A percentile compares a stretch with the other conserved stretches of the same genome.
Evolutionary conservation across 2,113 vertebrate species (phyloP).

Genomic region (Tachysurus vachellii): DNA sequence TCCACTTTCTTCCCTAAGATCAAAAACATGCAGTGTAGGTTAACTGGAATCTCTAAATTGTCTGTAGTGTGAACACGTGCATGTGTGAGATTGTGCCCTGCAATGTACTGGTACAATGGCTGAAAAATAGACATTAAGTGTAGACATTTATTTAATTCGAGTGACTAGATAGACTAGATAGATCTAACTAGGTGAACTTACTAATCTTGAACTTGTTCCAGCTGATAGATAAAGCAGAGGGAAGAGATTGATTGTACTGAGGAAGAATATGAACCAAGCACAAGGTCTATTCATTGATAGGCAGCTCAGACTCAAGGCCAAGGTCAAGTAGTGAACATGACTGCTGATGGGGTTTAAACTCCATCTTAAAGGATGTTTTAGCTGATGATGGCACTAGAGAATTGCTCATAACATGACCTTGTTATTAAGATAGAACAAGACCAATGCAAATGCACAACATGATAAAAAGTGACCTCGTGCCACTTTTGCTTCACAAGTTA

Average conservation of each 20-base stretch:
- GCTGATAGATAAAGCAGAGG: background rate
- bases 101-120: too few relatives aligned
- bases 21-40: too few relatives aligned
- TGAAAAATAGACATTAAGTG: background rate
- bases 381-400: background rate
- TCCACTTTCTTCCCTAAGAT: too few relatives aligned
- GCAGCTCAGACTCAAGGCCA: constrained; percentile 1
- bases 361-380: background rate
- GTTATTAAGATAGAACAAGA: background rate
- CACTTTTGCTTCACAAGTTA: background rate
- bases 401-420: background rate
- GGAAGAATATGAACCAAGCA: background rate
- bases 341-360: background rate
- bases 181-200: background rate
- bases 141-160: background rate
- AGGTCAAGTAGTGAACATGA: background rate
- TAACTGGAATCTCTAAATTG: too few relatives aligned
- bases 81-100: too few relatives aligned
- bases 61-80: too few relatives aligned
- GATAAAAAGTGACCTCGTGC: background rate
- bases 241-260: constrained; percentile 3
- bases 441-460: background rate
- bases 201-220: background rate
- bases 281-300: constrained; percentile 26
- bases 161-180: too few relatives aligned